phyloP scores from a whole-genome alignment of 2,888 invertebrate species.

The Phrixothrix hirtus region DNA sequence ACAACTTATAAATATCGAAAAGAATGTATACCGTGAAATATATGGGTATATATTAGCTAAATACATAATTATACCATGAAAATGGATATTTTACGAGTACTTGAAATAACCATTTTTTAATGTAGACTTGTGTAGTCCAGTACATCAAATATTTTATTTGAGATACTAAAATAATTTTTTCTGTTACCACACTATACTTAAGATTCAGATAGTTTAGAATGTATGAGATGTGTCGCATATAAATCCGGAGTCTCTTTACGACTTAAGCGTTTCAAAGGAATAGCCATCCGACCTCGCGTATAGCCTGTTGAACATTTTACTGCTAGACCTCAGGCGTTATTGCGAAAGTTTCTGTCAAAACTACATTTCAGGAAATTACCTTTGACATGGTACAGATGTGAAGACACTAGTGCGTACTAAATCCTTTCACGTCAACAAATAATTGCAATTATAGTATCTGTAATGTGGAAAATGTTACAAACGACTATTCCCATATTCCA shows the following conservation, averaged over 20 bases:
- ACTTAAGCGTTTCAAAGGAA: slow-evolving; percentile 33
- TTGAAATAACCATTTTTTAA: no score
- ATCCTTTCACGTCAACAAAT: no score
- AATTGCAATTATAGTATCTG: no score
- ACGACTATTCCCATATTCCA: no score
- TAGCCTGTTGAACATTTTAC: slow-evolving; percentile 41
- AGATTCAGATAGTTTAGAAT: slow-evolving; percentile 33
- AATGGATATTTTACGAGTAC: no score
- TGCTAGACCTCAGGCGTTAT: slow-evolving; percentile 36
- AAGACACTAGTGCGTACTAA: no score
- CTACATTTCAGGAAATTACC: slow-evolving; percentile 33
- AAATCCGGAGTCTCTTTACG: slow-evolving; percentile 37
- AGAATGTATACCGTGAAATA: no score
- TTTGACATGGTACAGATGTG: slow-evolving; percentile 24
- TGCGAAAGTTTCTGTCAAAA: slow-evolving; percentile 31
- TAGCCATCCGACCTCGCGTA: slow-evolving; percentile 35
- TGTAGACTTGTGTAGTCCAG: no score
- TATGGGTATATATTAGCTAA: slow-evolving; percentile 1
- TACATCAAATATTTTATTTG: no score
- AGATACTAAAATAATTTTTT: slow-evolving; percentile 21
- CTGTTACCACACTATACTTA: slow-evolving; percentile 24
- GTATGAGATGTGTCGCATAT: slow-evolving; percentile 26
- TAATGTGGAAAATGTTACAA: no score
- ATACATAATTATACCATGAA: no score
- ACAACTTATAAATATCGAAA: no score